These are phyloP conservation scores for Sphecodes monilicornis DNA, from an alignment of 2,888 invertebrate genomes.

Conservation along the genomic window DNA sequence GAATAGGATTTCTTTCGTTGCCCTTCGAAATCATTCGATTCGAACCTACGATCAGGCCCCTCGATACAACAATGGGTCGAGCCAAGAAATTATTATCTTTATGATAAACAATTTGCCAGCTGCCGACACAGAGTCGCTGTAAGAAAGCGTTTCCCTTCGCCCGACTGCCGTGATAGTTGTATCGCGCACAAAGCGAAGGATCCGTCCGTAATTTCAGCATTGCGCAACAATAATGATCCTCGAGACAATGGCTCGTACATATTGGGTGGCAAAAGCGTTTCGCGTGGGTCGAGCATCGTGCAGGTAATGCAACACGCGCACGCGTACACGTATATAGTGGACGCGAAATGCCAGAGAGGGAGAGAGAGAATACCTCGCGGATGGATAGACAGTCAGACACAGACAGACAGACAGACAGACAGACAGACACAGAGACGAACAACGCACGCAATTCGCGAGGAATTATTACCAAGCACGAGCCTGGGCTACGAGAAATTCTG, in stretches of 20 bases:
- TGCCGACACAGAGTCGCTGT: constrained; percentile 30
- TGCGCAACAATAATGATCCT: constrained; percentile 73
- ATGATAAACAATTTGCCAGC: constrained; percentile 61
- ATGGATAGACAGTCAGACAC: neutral
- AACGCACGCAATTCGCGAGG: constrained; percentile 46
- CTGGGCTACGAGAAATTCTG: constrained; percentile 63
- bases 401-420: neutral
- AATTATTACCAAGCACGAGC: constrained; percentile 55
- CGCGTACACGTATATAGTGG: neutral
- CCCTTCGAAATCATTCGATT: too few relatives aligned
- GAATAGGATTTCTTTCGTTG: neutral
- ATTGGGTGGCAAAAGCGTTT: constrained; percentile 77
- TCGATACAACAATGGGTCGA: constrained; percentile 39
- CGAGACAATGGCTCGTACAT: constrained; percentile 77
- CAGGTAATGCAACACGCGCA: constrained; percentile 50
- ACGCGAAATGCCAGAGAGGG: neutral
- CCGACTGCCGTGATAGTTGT: constrained; percentile 51
- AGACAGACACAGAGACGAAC: neutral
- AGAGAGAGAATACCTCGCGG: neutral
- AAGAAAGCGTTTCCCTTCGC: constrained; percentile 9
- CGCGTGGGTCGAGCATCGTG: constrained; percentile 70
- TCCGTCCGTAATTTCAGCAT: constrained; percentile 73
- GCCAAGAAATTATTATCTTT: constrained; percentile 47
- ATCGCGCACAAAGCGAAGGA: constrained; percentile 63
- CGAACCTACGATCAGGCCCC: too few relatives aligned